Percentiles rank a stretch among this genome's conserved stretches.
Evolutionary conservation across 2,797 vertebrate genomes (phyloP).

Genomic region (Tapirus indicus): DNA sequence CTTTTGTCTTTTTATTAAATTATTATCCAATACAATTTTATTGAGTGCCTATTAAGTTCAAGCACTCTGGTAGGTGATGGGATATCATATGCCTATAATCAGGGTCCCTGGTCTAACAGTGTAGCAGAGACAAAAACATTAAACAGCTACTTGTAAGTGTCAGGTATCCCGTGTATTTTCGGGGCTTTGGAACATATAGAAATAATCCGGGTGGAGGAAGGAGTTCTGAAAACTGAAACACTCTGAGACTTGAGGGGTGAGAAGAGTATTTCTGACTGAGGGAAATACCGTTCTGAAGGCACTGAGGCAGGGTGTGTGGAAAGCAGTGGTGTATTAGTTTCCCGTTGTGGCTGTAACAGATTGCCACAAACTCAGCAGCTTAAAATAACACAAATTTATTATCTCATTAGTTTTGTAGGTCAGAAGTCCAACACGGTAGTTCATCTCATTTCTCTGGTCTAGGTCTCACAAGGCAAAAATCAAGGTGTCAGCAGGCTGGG

Average conservation of each 20-base stretch:
- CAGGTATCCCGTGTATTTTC: background rate
- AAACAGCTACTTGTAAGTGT: background rate
- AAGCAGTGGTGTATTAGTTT: background rate
- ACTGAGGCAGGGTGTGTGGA: background rate
- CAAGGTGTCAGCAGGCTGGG: background rate
- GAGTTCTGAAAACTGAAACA: background rate
- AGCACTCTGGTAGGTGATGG: background rate
- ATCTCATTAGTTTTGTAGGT: background rate
- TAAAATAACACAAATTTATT: background rate
- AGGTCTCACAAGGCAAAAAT: background rate
- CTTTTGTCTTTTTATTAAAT: background rate
- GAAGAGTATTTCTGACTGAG: background rate
- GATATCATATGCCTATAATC: background rate
- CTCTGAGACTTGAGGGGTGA: background rate
- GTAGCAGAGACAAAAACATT: background rate
- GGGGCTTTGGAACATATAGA: background rate
- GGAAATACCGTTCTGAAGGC: background rate
- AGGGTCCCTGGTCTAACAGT: background rate
- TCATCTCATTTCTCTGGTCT: background rate
- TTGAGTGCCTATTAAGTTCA: background rate
- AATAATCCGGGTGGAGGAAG: fast-evolving
- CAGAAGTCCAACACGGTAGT: background rate
- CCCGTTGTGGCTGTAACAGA: background rate
- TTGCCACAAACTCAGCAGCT: background rate
- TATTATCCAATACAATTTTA: background rate